Conservation (phyloP, 1,140 invertebrate species). For the Drosophila teissieri region DNA sequence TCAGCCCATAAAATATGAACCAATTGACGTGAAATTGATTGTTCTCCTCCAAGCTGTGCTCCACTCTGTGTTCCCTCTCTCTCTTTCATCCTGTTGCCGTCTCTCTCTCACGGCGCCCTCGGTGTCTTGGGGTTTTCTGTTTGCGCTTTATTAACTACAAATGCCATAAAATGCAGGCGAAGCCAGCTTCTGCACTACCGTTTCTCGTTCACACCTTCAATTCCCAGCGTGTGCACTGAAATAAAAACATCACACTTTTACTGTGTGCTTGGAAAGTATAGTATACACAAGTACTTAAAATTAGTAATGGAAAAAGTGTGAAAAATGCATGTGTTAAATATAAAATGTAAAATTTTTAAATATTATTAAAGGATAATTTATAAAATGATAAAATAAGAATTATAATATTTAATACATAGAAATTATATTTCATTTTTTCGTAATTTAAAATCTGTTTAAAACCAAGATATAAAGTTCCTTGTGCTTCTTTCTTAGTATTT, state of each 20-base stretch:
- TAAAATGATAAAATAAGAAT: too few relatives aligned
- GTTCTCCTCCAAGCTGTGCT: slow-evolving; percentile 42
- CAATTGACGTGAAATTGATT: slow-evolving; percentile 82
- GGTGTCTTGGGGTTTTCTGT: slow-evolving; percentile 57
- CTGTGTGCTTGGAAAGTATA: too few relatives aligned
- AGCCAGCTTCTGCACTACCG: slow-evolving; percentile 3
- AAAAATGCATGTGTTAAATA: too few relatives aligned
- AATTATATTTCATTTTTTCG: background rate
- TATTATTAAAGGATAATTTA: too few relatives aligned
- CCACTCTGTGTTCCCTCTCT: slow-evolving; percentile 2
- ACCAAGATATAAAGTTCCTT: background rate
- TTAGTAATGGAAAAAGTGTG: too few relatives aligned
- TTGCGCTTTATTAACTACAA: slow-evolving; percentile 75
- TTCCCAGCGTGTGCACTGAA: slow-evolving; percentile 17
- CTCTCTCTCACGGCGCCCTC: slow-evolving; percentile 1
- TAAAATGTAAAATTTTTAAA: too few relatives aligned
- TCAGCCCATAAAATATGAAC: slow-evolving; percentile 79
- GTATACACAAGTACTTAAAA: too few relatives aligned
- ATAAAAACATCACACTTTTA: background rate
- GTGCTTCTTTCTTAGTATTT: background rate
- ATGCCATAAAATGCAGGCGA: slow-evolving; percentile 69
- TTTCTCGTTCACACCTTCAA: slow-evolving; percentile 3
- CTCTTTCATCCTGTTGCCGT: background rate
- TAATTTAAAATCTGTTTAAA: background rate
- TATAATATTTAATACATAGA: too few relatives aligned